Conservation (phyloP, 1,140 invertebrate species). For the Drosophila ficusphila region DNA sequence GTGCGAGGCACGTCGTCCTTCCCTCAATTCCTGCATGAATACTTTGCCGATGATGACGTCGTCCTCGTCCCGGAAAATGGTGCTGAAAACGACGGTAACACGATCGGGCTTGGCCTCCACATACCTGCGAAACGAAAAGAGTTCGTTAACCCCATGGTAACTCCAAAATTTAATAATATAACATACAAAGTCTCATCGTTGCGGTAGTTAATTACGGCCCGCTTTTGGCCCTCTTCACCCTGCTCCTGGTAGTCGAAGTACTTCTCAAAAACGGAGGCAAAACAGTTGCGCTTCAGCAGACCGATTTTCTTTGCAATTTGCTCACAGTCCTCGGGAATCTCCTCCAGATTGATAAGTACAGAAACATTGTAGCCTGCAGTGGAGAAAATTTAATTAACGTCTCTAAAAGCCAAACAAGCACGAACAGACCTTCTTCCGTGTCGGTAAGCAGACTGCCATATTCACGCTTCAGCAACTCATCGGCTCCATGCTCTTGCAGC, state of each 20-base stretch:
- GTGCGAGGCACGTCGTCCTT: slow-evolving; percentile 97
- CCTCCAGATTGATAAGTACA: slow-evolving; percentile 96
- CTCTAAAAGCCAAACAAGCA: neutral
- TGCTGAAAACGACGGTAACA: slow-evolving; percentile 99
- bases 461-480: slow-evolving; percentile 96
- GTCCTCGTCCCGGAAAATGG: slow-evolving; percentile 98
- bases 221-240: slow-evolving; percentile 94
- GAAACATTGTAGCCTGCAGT: slow-evolving; percentile 96
- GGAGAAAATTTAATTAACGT: slow-evolving; percentile 19
- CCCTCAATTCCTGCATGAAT: slow-evolving; percentile 99
- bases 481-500: slow-evolving; percentile 98
- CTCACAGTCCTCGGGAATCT: slow-evolving; percentile 95
- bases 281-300: slow-evolving; percentile 98
- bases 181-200: slow-evolving; percentile 99
- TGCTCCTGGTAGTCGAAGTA: slow-evolving; percentile 99
- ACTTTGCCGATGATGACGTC: slow-evolving; percentile 99
- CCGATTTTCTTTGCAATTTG: slow-evolving; percentile 95
- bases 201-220: slow-evolving; percentile 99
- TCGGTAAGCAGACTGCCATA: slow-evolving; percentile 93
- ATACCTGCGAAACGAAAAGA: slow-evolving; percentile 87
- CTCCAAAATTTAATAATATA: neutral
- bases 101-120: slow-evolving; percentile 99
- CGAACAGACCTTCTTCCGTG: slow-evolving; percentile 91
- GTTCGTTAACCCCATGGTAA: neutral
- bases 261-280: slow-evolving; percentile 99